A percentile compares a stretch with the other conserved stretches of the same genome.
Evolutionary conservation across 2,888 invertebrate genomes (phyloP).

Genomic region (Anaspis maculata): DNA sequence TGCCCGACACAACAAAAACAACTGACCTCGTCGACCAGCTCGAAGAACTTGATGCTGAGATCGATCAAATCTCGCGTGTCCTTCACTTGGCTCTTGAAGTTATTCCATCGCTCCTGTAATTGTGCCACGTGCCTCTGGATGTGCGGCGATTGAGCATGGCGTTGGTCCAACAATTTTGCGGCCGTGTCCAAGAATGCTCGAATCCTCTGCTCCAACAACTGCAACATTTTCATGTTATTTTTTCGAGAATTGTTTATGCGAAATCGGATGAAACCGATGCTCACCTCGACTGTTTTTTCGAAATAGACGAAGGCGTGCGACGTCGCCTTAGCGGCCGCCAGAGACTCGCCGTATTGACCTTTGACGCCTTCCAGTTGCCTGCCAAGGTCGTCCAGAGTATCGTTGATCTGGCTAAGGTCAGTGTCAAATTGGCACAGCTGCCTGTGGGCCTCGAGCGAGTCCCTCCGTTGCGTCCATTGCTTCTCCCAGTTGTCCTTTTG

Average conservation of each 20-base stretch:
- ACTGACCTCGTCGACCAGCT: slow-evolving; percentile 65
- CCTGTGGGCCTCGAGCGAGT: slow-evolving; percentile 53
- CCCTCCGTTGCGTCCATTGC: slow-evolving; percentile 52
- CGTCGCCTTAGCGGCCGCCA: slow-evolving; percentile 60
- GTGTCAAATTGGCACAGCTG: slow-evolving; percentile 59
- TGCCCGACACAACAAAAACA: slow-evolving; percentile 14
- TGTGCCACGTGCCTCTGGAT: slow-evolving; percentile 56
- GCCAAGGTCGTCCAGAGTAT: slow-evolving; percentile 59
- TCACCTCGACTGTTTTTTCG: slow-evolving; percentile 69
- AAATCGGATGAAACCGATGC: too few species aligned
- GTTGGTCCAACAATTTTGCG: slow-evolving; percentile 46
- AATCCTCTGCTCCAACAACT: slow-evolving; percentile 64
- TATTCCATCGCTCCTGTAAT: slow-evolving; percentile 58
- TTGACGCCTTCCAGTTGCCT: slow-evolving; percentile 54
- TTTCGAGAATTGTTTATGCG: too few species aligned
- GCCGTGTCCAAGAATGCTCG: slow-evolving; percentile 60
- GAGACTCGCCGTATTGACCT: slow-evolving; percentile 64
- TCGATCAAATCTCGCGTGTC: slow-evolving; percentile 59
- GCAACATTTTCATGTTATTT: too few species aligned
- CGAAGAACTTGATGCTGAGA: slow-evolving; percentile 63
- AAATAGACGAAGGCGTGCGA: slow-evolving; percentile 66
- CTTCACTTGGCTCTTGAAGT: slow-evolving; percentile 57
- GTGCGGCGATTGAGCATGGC: slow-evolving; percentile 47
- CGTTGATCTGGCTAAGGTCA: slow-evolving; percentile 62
- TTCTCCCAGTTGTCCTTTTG: slow-evolving; percentile 56